These are phyloP conservation scores for Dasypogon diadema DNA, from an alignment of 2,888 invertebrate genomes.

Conservation along the genomic window DNA sequence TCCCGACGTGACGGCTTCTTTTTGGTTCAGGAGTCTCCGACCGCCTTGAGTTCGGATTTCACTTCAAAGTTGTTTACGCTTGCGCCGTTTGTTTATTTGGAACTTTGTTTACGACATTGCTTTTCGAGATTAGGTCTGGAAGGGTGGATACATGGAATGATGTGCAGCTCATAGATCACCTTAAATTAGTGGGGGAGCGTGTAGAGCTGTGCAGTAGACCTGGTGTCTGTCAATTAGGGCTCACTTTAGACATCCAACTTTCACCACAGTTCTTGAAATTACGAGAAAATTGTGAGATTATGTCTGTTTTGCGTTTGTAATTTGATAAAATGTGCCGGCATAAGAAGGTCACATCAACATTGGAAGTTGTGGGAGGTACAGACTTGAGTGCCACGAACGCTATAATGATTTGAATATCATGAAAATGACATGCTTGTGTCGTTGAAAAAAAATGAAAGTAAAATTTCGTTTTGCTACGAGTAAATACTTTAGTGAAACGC, in stretches of 20 bases:
- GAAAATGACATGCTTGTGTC: too few species aligned
- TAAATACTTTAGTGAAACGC: too few species aligned
- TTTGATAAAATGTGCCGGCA: neutral
- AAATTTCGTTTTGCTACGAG: too few species aligned
- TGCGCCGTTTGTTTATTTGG: conserved; percentile 35
- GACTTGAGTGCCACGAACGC: too few species aligned
- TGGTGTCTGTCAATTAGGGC: conserved; percentile 31
- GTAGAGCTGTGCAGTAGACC: conserved; percentile 1
- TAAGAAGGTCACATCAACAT: too few species aligned
- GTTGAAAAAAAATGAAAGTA: too few species aligned
- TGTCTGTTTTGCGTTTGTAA: conserved; percentile 25
- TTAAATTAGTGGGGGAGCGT: conserved; percentile 19
- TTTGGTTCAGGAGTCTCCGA: neutral
- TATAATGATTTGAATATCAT: too few species aligned
- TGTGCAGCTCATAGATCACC: neutral
- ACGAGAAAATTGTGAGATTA: conserved; percentile 15
- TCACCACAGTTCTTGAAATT: neutral
- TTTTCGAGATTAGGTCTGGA: neutral
- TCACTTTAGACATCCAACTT: conserved; percentile 1
- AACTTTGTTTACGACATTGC: conserved; percentile 24
- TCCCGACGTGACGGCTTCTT: neutral
- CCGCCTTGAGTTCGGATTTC: neutral
- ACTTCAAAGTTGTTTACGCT: conserved; percentile 23
- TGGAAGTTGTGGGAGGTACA: too few species aligned
- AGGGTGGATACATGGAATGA: conserved; percentile 13